A percentile compares a stretch with the other conserved stretches of the same genome.
phyloP scores from a whole-genome alignment of 1,140 invertebrate species.

The Aphelenchoides avenae region DNA sequence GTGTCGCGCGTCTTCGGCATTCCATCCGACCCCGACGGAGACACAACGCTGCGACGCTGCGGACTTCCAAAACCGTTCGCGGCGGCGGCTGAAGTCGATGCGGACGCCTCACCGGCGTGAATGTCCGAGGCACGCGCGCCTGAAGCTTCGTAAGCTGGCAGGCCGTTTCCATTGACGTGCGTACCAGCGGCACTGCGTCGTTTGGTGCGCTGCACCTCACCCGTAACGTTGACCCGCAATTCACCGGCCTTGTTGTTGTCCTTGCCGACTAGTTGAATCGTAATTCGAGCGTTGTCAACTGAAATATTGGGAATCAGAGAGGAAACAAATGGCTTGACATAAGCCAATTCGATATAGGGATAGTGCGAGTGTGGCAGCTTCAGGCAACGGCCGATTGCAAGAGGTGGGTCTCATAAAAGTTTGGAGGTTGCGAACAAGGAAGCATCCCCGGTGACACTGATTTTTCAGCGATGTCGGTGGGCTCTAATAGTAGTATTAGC shows the following conservation, averaged over 20 bases:
- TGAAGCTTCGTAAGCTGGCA: slow-evolving; percentile 15
- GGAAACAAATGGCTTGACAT: no score
- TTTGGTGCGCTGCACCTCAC: slow-evolving; percentile 36
- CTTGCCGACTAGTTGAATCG: slow-evolving; percentile 35
- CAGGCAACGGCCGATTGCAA: no score
- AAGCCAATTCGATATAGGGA: no score
- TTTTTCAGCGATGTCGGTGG: no score
- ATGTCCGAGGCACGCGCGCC: slow-evolving; percentile 1
- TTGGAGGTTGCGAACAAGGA: no score
- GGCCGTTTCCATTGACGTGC: slow-evolving; percentile 2
- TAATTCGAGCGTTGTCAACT: slow-evolving; percentile 42
- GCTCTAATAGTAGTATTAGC: no score
- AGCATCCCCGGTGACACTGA: no score
- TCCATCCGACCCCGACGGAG: no score
- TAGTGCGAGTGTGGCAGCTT: no score
- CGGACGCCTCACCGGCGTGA: slow-evolving; percentile 32
- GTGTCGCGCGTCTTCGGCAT: slow-evolving; percentile 42
- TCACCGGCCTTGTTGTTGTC: slow-evolving; percentile 49
- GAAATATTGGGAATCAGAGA: no score
- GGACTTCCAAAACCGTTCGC: not conserved
- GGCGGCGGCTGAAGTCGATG: slow-evolving; percentile 13
- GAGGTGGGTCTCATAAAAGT: no score
- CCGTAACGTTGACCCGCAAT: slow-evolving; percentile 34
- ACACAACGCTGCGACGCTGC: no score
- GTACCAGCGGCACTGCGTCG: slow-evolving; percentile 31